Conservation (phyloP, 2,888 invertebrate species). For the Thelaira solivaga region DNA sequence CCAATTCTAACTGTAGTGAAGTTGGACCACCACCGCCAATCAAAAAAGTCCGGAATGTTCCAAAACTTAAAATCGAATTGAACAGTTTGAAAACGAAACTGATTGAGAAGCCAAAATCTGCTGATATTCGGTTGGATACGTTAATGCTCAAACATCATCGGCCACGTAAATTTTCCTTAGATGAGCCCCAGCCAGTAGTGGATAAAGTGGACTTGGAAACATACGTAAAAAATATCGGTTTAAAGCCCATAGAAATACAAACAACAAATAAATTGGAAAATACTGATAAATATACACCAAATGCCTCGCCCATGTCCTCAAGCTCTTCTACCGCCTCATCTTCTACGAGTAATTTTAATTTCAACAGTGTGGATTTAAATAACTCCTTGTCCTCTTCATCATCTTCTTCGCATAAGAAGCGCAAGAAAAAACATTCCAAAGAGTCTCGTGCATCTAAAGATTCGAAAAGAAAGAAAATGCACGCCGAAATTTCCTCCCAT, state of each 20-base stretch:
- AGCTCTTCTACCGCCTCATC: conserved; percentile 70
- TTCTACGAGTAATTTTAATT: conserved; percentile 68
- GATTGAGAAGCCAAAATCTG: conserved; percentile 71
- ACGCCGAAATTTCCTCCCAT: conserved; percentile 78
- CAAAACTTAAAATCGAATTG: conserved; percentile 74
- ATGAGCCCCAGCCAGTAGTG: conserved; percentile 65
- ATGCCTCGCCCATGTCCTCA: conserved; percentile 74
- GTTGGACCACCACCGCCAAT: not conserved
- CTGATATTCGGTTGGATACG: conserved; percentile 68
- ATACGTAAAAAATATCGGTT: conserved; percentile 75
- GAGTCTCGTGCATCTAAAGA: conserved; percentile 75
- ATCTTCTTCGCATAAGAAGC: conserved; percentile 78
- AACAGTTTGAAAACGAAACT: conserved; percentile 73
- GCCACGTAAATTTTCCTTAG: conserved; percentile 67
- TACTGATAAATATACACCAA: conserved; percentile 70
- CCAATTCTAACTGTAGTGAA: conserved; percentile 34
- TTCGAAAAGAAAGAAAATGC: conserved; percentile 79
- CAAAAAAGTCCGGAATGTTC: conserved; percentile 68
- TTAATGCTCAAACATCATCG: conserved; percentile 59
- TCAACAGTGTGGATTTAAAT: conserved; percentile 28
- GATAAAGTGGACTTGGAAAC: conserved; percentile 73
- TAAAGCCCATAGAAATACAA: conserved; percentile 73
- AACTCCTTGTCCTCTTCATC: conserved; percentile 47
- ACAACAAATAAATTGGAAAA: conserved; percentile 61
- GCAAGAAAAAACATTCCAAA: conserved; percentile 80